Conservation (phyloP, 2,113 vertebrate species). For the Chaetodon auriga region DNA sequence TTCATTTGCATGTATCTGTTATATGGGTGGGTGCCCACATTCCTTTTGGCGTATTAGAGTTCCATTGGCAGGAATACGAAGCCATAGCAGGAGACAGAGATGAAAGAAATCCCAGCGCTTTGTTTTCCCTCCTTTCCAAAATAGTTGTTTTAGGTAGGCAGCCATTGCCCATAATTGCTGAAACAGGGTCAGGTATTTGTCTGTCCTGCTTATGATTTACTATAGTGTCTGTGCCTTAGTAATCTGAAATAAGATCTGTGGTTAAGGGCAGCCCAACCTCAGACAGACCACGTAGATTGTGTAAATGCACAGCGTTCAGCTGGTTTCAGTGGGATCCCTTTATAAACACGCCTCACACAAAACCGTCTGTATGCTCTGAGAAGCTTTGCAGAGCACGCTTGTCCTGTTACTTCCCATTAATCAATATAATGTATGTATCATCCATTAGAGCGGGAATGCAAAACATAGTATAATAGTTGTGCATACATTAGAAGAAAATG, state of each 20-base stretch:
- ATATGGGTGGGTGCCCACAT: constrained; percentile 35
- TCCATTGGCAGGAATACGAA: constrained; percentile 58
- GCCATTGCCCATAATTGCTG: constrained; percentile 77
- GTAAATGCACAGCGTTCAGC: constrained; percentile 67
- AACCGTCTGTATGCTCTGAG: constrained; percentile 36
- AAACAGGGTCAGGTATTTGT: constrained; percentile 74
- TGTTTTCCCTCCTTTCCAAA: constrained; percentile 73
- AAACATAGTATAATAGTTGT: background rate
- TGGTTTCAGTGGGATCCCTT: constrained; percentile 58
- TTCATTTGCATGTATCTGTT: constrained; percentile 60
- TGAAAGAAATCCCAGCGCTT: constrained; percentile 68
- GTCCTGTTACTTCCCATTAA: constrained; percentile 10
- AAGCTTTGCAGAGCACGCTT: constrained; percentile 6
- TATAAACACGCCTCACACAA: constrained; percentile 57
- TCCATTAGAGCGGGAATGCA: background rate
- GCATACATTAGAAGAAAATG: background rate
- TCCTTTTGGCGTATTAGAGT: constrained; percentile 49
- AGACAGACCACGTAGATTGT: constrained; percentile 70
- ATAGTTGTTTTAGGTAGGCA: constrained; percentile 76
- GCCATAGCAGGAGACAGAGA: constrained; percentile 58
- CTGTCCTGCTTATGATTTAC: constrained; percentile 70
- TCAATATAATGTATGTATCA: background rate
- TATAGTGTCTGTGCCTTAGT: constrained; percentile 59
- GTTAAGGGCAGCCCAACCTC: constrained; percentile 65
- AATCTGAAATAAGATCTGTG: constrained; percentile 75